Conservation (phyloP, 2,888 invertebrate genomes). For the Melolontha melolontha region DNA sequence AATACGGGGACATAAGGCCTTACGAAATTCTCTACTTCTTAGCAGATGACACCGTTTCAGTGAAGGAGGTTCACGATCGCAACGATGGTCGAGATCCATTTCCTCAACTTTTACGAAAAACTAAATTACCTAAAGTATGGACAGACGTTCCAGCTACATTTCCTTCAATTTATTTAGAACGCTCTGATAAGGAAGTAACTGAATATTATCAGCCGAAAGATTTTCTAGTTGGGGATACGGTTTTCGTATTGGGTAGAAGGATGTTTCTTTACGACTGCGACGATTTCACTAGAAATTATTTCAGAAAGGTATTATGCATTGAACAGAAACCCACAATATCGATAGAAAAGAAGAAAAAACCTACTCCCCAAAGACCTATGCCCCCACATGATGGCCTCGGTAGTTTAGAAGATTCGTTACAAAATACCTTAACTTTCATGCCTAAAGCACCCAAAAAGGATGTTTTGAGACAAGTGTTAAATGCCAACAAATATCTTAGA, state of each 20-base stretch:
- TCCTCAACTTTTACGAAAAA: conserved; percentile 79
- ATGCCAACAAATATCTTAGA: conserved; percentile 72
- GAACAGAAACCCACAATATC: conserved; percentile 64
- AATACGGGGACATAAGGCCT: conserved; percentile 70
- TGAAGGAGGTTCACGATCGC: conserved; percentile 78
- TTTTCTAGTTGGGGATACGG: conserved; percentile 79
- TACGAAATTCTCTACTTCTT: conserved; percentile 84
- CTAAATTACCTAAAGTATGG: conserved; percentile 77
- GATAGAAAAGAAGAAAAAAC: conserved; percentile 54
- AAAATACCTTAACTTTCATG: conserved; percentile 77
- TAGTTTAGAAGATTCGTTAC: conserved; percentile 81
- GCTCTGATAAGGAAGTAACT: conserved; percentile 76
- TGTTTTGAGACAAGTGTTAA: conserved; percentile 79
- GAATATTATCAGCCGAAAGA: conserved; percentile 85
- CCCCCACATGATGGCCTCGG: conserved; percentile 83
- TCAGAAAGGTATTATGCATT: conserved; percentile 63
- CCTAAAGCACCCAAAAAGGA: conserved; percentile 82
- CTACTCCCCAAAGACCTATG: conserved; percentile 57
- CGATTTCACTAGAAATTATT: conserved; percentile 82
- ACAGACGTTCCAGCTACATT: conserved; percentile 68
- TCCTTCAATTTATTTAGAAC: conserved; percentile 77
- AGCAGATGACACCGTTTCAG: conserved; percentile 83
- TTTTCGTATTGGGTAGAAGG: conserved; percentile 76
- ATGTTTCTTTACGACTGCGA: conserved; percentile 86
- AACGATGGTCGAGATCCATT: conserved; percentile 84